These are phyloP conservation scores for Diglossa cyanea DNA, from an alignment of 2,797 vertebrate genomes.

Conservation along the genomic window DNA sequence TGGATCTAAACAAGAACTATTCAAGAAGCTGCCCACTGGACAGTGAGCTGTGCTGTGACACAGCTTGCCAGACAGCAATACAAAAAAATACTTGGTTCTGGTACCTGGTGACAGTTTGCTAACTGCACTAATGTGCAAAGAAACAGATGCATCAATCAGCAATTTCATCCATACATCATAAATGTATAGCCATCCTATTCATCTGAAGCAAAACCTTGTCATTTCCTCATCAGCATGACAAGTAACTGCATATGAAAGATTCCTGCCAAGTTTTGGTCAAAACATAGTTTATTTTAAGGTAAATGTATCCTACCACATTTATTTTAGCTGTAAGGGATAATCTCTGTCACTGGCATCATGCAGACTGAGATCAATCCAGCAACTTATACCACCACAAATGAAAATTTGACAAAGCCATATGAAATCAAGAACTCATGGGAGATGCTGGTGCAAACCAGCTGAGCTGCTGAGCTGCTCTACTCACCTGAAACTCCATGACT, in stretches of 20 bases:
- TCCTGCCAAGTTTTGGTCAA: conserved; percentile 3
- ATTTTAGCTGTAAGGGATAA: background rate
- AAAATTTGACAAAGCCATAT: background rate
- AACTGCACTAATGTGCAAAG: background rate
- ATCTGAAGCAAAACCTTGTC: background rate
- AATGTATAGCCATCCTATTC: background rate
- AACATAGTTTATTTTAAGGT: background rate
- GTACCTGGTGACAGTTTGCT: background rate
- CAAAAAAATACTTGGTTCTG: background rate
- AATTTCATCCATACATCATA: background rate
- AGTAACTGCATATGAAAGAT: background rate
- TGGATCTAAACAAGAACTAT: background rate
- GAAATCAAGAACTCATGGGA: background rate
- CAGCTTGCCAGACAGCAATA: background rate
- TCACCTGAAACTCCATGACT: background rate
- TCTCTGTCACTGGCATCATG: background rate
- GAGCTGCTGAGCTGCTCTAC: background rate
- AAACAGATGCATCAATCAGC: background rate
- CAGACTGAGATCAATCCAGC: background rate
- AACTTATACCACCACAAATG: background rate
- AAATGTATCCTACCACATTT: background rate
- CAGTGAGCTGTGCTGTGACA: background rate
- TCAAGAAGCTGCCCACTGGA: background rate
- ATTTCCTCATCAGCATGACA: background rate
- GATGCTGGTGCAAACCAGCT: background rate